Evolutionary conservation across 2,113 vertebrate species (phyloP).

Genomic region (Carassius auratus): DNA sequence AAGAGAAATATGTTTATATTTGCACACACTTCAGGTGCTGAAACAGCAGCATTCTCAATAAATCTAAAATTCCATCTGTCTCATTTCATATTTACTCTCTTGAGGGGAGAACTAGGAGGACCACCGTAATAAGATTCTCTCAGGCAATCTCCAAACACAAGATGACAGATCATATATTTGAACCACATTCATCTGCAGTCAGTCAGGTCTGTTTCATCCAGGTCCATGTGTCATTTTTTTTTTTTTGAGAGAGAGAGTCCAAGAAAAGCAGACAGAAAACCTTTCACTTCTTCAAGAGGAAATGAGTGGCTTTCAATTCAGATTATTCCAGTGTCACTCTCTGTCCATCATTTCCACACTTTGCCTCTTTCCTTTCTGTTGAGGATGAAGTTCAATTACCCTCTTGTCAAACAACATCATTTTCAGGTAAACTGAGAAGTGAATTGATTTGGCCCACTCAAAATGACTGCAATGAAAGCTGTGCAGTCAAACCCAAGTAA

Average conservation of each 20-base stretch:
- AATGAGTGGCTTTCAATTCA: conserved; percentile 9
- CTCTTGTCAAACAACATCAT: conserved; percentile 43
- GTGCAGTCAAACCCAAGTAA: conserved; percentile 43
- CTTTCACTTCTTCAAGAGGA: neutral
- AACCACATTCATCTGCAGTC: conserved; percentile 1
- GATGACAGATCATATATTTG: conserved; percentile 20
- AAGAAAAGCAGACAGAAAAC: neutral
- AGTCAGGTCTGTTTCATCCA: conserved; percentile 7
- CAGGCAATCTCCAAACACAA: neutral
- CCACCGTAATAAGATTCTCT: neutral
- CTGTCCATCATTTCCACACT: neutral
- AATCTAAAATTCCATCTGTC: neutral
- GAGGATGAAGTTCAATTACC: conserved; percentile 22
- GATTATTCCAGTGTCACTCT: conserved; percentile 16
- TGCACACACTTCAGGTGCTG: neutral
- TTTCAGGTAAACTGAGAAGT: conserved; percentile 51
- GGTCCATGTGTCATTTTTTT: conserved; percentile 1
- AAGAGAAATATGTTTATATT: neutral
- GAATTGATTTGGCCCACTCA: conserved; percentile 38
- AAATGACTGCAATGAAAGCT: conserved; percentile 1
- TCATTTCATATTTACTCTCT: conserved; percentile 14
- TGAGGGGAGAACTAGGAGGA: neutral
- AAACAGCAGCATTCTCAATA: conserved; percentile 16
- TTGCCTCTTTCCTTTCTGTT: conserved; percentile 1
- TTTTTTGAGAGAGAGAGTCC: no score